These are phyloP conservation scores for Halcyon chelicuti DNA, from an alignment of 2,797 vertebrate genomes.

Conservation along the genomic window DNA sequence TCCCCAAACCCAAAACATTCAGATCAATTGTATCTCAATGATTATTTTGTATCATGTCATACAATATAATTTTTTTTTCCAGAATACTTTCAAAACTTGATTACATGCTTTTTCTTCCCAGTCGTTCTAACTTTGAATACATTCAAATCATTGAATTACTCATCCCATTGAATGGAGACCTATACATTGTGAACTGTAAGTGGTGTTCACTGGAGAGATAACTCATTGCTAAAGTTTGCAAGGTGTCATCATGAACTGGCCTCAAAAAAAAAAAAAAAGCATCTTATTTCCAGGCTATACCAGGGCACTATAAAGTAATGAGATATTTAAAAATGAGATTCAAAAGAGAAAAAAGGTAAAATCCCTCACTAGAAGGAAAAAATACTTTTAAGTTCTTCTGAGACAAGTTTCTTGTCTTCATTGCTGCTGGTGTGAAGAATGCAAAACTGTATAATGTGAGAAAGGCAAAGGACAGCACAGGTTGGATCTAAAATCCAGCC, in stretches of 20 bases:
- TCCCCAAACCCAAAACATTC: not conserved
- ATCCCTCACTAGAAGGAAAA: not conserved
- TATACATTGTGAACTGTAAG: not conserved
- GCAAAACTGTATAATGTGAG: not conserved
- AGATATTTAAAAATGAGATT: not conserved
- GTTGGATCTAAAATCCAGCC: not conserved
- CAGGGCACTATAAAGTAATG: not conserved
- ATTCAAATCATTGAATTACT: not conserved
- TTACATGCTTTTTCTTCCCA: not conserved
- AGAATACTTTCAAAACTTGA: not conserved
- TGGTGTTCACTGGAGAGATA: not conserved
- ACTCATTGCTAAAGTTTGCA: fast-evolving
- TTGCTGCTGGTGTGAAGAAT: not conserved
- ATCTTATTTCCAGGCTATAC: not conserved
- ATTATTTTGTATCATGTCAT: not conserved
- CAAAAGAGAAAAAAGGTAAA: not conserved
- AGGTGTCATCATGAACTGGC: not conserved
- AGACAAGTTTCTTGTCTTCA: not conserved
- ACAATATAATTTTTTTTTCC: not conserved
- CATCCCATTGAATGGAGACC: not conserved
- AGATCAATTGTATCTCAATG: not conserved
- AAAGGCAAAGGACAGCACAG: not conserved
- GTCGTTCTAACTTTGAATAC: no score
- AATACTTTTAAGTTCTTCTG: not conserved
- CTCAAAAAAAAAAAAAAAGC: not conserved